A percentile compares a stretch with the other conserved stretches of the same genome.
Conservation (phyloP, 2,888 invertebrate species). For the Lithodes maja region DNA sequence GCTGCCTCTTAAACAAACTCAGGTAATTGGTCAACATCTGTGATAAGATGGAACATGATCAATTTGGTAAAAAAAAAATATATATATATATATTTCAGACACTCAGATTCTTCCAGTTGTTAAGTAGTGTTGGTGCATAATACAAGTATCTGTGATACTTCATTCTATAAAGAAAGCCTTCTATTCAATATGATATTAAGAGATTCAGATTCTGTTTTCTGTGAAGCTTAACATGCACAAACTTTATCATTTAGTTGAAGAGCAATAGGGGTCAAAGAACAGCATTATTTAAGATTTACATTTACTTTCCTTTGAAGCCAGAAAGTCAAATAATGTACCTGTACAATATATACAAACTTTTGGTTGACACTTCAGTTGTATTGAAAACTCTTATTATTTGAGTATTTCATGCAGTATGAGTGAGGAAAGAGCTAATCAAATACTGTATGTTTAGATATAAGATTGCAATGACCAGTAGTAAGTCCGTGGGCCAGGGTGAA, state of each 20-base stretch:
- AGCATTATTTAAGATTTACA: constrained; percentile 10
- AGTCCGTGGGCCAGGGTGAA: background rate
- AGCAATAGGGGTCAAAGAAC: background rate
- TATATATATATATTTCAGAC: constrained; percentile 34
- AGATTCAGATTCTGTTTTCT: constrained; percentile 37
- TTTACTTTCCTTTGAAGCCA: constrained; percentile 27
- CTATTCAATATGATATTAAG: constrained; percentile 56
- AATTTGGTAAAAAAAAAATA: constrained; percentile 20
- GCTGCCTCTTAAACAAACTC: constrained; percentile 29
- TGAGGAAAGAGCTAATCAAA: constrained; percentile 35
- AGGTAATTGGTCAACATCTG: constrained; percentile 36
- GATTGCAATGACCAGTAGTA: constrained; percentile 1
- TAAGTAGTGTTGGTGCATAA: constrained; percentile 50
- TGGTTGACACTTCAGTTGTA: constrained; percentile 13
- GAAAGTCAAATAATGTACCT: background rate
- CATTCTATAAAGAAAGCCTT: constrained; percentile 54
- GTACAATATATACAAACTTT: constrained; percentile 11
- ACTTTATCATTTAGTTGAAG: constrained; percentile 37
- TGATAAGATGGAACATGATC: constrained; percentile 30
- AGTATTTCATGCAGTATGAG: constrained; percentile 24
- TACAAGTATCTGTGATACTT: constrained; percentile 60
- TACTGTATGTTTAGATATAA: constrained; percentile 26
- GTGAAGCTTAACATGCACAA: constrained; percentile 50
- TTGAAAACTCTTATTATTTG: constrained; percentile 5
- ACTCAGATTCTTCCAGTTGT: constrained; percentile 56